These are phyloP conservation scores for Yponomeuta cagnagella DNA, from an alignment of 2,888 invertebrate genomes.

Conservation along the genomic window DNA sequence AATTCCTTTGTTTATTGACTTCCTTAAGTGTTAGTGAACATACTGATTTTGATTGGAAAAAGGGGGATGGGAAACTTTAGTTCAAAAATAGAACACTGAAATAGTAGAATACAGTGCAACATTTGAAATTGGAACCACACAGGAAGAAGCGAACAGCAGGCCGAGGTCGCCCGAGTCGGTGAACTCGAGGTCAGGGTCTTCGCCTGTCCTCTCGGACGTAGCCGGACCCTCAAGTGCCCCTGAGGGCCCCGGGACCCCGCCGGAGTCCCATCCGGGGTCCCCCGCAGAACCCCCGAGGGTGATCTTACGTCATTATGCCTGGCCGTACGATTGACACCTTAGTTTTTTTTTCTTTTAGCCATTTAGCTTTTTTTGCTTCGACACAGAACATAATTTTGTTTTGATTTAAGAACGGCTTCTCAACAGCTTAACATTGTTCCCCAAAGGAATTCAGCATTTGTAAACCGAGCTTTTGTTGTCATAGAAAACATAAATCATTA, in stretches of 20 bases:
- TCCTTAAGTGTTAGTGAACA: constrained; percentile 17
- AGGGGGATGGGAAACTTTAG: neutral
- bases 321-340: constrained; percentile 73
- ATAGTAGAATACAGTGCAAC: constrained; percentile 12
- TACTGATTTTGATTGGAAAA: too few relatives aligned
- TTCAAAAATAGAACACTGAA: neutral
- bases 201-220: constrained; percentile 35
- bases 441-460: constrained; percentile 74
- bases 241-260: constrained; percentile 27
- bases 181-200: constrained; percentile 31
- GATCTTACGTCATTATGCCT: constrained; percentile 71
- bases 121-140: constrained; percentile 31
- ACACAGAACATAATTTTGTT: constrained; percentile 30
- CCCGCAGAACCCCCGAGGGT: constrained; percentile 59
- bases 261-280: constrained; percentile 42
- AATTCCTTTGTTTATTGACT: constrained; percentile 51
- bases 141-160: constrained; percentile 48
- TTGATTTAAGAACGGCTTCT: constrained; percentile 37
- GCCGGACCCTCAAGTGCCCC: constrained; percentile 27
- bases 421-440: constrained; percentile 30
- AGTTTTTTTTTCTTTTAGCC: constrained; percentile 65
- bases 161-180: constrained; percentile 39
- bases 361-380: constrained; percentile 49
- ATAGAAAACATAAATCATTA: too few relatives aligned
- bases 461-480: constrained; percentile 1